These are phyloP conservation scores for Callosobruchus maculatus DNA, from an alignment of 2,888 invertebrate genomes.

Conservation along the genomic window DNA sequence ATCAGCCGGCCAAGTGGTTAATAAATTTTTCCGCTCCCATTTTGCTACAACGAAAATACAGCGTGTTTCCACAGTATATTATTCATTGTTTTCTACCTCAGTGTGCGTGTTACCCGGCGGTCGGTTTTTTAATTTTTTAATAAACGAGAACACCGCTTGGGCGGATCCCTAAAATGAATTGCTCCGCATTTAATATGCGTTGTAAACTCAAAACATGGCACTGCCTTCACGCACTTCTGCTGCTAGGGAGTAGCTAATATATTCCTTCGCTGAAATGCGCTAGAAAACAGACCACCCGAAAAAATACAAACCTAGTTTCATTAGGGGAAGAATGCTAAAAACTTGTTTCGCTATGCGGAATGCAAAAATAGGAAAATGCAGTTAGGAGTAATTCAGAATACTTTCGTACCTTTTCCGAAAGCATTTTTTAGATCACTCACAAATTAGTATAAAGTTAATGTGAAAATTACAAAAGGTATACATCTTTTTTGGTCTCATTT, in stretches of 20 bases:
- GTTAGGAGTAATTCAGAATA: too few species aligned
- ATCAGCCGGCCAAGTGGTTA: neutral
- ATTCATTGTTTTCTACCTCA: neutral
- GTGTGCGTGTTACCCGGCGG: neutral
- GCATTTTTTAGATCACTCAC: too few species aligned
- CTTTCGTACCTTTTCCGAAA: too few species aligned
- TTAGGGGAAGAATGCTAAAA: too few species aligned
- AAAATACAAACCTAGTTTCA: too few species aligned
- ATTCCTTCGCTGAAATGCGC: neutral
- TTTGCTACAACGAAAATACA: neutral
- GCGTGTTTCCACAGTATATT: neutral
- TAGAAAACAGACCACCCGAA: too few species aligned
- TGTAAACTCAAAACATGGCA: neutral
- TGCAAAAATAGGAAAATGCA: too few species aligned
- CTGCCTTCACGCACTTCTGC: neutral
- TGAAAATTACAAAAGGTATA: too few species aligned
- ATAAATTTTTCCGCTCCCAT: neutral
- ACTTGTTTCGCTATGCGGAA: too few species aligned
- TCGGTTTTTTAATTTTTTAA: neutral
- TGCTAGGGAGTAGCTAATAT: neutral
- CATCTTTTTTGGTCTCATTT: too few species aligned
- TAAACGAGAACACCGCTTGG: neutral
- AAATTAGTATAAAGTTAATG: too few species aligned
- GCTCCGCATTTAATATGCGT: neutral
- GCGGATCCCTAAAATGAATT: neutral